Conservation (phyloP, 2,113 vertebrate genomes). For the Felis chaus region DNA sequence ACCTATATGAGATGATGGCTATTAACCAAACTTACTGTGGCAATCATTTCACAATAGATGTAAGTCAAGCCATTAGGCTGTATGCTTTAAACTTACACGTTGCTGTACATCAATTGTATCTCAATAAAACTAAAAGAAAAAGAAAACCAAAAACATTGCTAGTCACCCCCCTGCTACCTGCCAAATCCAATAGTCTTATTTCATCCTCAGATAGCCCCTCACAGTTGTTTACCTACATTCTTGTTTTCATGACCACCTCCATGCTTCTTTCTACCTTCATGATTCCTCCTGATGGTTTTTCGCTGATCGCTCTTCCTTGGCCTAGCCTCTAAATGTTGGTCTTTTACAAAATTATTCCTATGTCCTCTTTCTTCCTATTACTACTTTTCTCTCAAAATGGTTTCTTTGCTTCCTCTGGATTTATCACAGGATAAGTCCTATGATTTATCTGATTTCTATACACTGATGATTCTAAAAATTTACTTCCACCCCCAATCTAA, state of each 20-base stretch:
- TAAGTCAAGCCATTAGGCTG: background rate
- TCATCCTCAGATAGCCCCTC: background rate
- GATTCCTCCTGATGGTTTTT: background rate
- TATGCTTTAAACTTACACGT: background rate
- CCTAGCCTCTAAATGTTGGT: background rate
- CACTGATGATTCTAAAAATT: background rate
- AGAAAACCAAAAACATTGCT: background rate
- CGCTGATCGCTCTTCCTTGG: background rate
- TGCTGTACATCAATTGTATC: background rate
- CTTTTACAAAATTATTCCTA: background rate
- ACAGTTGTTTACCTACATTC: background rate
- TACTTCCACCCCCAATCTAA: background rate
- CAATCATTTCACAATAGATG: background rate
- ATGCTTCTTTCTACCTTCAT: background rate
- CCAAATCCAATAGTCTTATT: background rate
- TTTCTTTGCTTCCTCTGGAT: background rate
- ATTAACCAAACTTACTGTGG: background rate
- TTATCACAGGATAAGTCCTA: background rate
- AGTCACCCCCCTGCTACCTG: background rate
- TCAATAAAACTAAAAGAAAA: background rate
- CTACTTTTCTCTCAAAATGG: background rate
- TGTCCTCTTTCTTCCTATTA: background rate
- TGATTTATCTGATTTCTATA: background rate
- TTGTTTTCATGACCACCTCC: background rate
- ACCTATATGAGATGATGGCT: no score